Evolutionary conservation across 2,113 vertebrate species (phyloP).

Genomic region (Notothenia coriiceps): DNA sequence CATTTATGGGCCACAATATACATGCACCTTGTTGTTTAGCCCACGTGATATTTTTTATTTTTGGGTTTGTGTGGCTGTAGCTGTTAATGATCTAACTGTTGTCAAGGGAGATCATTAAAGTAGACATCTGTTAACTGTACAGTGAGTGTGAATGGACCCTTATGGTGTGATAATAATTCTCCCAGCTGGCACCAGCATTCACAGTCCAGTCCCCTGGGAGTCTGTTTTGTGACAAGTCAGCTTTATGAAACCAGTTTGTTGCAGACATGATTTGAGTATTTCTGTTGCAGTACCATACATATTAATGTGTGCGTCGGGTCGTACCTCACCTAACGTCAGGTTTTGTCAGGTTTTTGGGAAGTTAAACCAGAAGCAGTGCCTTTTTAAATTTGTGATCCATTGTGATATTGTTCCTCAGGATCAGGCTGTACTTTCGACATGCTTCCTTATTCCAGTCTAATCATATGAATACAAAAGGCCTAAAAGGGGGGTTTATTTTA

Average conservation of each 20-base stretch:
- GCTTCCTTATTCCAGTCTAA: constrained; percentile 13
- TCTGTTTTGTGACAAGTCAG: constrained; percentile 3
- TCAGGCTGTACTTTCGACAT: not conserved
- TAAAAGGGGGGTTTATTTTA: constrained; percentile 1
- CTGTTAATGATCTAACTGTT: constrained; percentile 66
- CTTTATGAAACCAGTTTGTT: constrained; percentile 15
- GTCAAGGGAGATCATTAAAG: constrained; percentile 80
- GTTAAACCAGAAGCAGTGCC: not conserved
- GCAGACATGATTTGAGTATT: not conserved
- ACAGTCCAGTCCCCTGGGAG: constrained; percentile 21
- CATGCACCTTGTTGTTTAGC: not conserved
- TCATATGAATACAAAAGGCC: not conserved
- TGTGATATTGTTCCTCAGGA: not conserved
- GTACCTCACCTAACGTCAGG: not conserved
- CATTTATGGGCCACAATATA: not conserved
- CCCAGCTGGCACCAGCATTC: constrained; percentile 63
- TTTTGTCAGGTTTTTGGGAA: not conserved
- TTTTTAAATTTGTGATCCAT: not conserved
- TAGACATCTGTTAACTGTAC: constrained; percentile 77
- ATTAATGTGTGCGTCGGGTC: not conserved
- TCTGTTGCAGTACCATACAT: not conserved
- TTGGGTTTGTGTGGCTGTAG: constrained; percentile 44
- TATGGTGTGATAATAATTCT: constrained; percentile 71
- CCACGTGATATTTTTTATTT: constrained; percentile 31
- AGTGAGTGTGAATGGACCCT: constrained; percentile 66